Base-by-base conservation (phyloP, 2,888 invertebrate genomes). In the Gymnocheta viridis region DNA sequence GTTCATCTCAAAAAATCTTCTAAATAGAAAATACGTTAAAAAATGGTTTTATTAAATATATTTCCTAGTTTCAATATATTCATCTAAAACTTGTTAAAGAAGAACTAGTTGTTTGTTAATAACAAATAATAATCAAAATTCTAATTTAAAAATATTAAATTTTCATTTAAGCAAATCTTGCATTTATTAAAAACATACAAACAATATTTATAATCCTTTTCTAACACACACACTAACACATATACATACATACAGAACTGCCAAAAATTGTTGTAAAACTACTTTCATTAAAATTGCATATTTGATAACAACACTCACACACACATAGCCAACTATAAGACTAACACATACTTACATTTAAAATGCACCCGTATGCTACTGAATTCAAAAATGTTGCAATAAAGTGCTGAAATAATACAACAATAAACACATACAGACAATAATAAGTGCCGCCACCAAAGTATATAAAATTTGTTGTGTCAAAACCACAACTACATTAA, bases 391-490 rank as follows among this genome's bases (percentile, higher is more conserved):
- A 47, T 47, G 17, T 49, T 19, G 7, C 41, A 12, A 41, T 27
- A 27, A 51, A 54, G 6, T 32, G n/a, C 54, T 27, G 10, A 38
- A 41, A 64, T 64, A 35, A 51, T 5, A 67, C 14, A 35, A 27
- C 64, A 56, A 7, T 12, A 32, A 35, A 74, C 54, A 64, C 5
- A 27, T 6, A 56, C 19, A 47, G 24, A 51, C 41, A 38, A 54
- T 77, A 77, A 82, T 82, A 70, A 60, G 58, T 72, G 70, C 56
- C 29, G 27, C 66, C 72, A 49, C n/a, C 38, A 19, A 54, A 66
- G 35, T 41, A 44, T 32, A 77, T 66, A 67, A 80, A 76, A 58
- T 80, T 56, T 82, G 41, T 83, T 74, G 70, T 79, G 49, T 49
- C 35, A 74, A 35, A 74, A 70, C 74, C 72, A 38, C 74, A 70